Percentiles rank a stretch among this genome's conserved stretches.
Evolutionary conservation across 2,797 vertebrate genomes (phyloP).

Genomic region (Pangasius djambal): DNA sequence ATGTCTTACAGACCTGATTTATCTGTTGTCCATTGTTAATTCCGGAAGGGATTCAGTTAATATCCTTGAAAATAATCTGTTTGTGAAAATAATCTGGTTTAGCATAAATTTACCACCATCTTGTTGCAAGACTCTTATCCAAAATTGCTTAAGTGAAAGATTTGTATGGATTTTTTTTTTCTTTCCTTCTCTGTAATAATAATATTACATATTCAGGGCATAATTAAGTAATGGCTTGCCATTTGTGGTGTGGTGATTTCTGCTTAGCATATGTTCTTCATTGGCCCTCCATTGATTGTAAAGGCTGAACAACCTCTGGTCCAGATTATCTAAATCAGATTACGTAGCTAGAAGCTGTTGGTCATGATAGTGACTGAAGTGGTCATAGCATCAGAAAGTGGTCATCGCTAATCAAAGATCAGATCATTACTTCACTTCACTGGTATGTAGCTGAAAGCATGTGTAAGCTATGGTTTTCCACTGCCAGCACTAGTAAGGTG

Average conservation of each 20-base stretch:
- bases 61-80: constrained; percentile 10
- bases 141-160: background rate
- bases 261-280: background rate
- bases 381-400: constrained; percentile 37
- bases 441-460: background rate
- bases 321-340: background rate
- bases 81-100: background rate
- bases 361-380: constrained; percentile 44
- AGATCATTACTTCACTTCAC: constrained; percentile 4
- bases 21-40: constrained; percentile 40
- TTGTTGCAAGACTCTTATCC: background rate
- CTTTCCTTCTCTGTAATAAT: background rate
- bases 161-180: background rate
- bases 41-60: constrained; percentile 42
- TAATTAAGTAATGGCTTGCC: background rate
- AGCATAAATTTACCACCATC: background rate
- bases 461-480: background rate
- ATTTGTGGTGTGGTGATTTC: background rate
- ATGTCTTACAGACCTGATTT: constrained; percentile 56
- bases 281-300: background rate
- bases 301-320: background rate
- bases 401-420: constrained; percentile 34
- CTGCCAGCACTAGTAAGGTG: background rate
- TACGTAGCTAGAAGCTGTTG: background rate
- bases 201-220: background rate